phyloP scores from a whole-genome alignment of 2,113 vertebrate species.

The Grantiella picta region DNA sequence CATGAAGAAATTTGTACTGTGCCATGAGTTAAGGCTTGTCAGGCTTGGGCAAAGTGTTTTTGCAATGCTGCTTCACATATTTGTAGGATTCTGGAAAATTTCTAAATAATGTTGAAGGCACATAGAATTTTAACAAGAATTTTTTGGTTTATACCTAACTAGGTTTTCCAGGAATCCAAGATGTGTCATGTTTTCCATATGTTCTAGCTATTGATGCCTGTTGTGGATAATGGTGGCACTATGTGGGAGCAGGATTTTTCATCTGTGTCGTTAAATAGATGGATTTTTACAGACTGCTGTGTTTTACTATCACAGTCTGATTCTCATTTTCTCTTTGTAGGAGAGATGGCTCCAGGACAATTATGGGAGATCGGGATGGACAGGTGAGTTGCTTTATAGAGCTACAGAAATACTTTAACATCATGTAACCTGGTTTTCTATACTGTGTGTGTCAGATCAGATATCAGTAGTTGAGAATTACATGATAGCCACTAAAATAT shows the following conservation, averaged over 20 bases:
- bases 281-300: neutral
- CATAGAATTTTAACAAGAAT: neutral
- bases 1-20: neutral
- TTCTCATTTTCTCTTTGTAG: conserved; percentile 50
- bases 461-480: neutral
- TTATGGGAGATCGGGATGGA: conserved; percentile 82
- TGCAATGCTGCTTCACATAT: neutral
- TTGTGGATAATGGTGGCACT: neutral
- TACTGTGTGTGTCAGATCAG: neutral
- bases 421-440: neutral
- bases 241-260: neutral
- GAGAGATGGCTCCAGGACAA: conserved; percentile 82
- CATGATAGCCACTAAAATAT: neutral
- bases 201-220: neutral
- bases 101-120: neutral
- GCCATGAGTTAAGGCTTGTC: neutral
- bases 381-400: conserved; percentile 63
- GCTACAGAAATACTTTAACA: neutral
- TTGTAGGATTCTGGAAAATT: neutral
- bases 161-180: neutral
- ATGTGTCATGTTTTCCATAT: neutral
- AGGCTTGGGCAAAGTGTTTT: neutral
- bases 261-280: neutral
- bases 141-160: neutral
- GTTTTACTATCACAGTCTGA: neutral